phyloP scores from a whole-genome alignment of 2,888 invertebrate species.

The Piscicola geometra region DNA sequence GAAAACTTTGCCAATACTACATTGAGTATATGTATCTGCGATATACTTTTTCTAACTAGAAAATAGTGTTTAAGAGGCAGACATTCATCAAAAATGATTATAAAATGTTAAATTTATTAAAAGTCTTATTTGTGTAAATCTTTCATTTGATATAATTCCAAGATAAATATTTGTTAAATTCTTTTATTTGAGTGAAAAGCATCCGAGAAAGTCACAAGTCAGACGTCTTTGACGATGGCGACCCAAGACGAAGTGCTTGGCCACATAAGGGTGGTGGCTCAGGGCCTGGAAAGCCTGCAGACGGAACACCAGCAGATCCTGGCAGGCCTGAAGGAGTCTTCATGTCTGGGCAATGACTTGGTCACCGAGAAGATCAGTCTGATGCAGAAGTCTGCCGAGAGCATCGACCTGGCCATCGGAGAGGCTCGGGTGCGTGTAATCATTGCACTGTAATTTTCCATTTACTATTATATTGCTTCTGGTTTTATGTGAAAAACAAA shows the following conservation, averaged over 20 bases:
- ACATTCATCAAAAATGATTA: too few relatives aligned
- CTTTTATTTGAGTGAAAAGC: too few relatives aligned
- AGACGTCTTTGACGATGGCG: background rate
- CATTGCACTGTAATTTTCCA: background rate
- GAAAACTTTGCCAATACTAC: too few relatives aligned
- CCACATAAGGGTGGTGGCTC: constrained; percentile 4
- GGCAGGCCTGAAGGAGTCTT: background rate
- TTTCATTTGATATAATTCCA: too few relatives aligned
- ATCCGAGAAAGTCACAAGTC: background rate
- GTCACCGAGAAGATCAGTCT: background rate
- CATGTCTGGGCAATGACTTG: constrained; percentile 1
- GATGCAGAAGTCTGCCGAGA: constrained; percentile 1
- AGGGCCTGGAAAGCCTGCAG: constrained; percentile 8
- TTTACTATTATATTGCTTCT: too few relatives aligned
- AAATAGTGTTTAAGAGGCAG: too few relatives aligned
- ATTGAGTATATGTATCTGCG: too few relatives aligned
- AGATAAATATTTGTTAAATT: too few relatives aligned
- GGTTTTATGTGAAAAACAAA: too few relatives aligned
- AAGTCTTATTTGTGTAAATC: too few relatives aligned
- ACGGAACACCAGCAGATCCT: constrained; percentile 4
- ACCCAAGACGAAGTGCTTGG: background rate
- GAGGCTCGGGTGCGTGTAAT: background rate
- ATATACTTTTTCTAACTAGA: too few relatives aligned
- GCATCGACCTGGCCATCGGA: constrained; percentile 12
- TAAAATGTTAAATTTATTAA: too few relatives aligned